Base-by-base conservation (phyloP, 1,140 invertebrate genomes). In the Octopus sinensis region DNA sequence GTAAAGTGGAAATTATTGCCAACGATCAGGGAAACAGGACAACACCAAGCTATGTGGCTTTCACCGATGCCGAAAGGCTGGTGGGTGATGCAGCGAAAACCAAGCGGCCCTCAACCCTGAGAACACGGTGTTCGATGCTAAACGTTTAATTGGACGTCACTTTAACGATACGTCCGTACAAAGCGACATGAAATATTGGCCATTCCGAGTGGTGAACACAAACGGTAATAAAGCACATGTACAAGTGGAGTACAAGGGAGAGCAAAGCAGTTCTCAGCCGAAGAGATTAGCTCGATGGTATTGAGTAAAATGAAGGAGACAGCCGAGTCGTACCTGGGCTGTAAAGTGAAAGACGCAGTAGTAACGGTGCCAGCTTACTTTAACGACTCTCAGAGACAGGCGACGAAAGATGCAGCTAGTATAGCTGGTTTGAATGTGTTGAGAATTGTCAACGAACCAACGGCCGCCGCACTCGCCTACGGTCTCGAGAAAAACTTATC, bases 21-120 rank as follows among this genome's bases (percentile, higher is more conserved):
- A 97, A 97, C 86, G 95, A 97, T 86, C 95, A 97, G 89, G 96
- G 96, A 95, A n/a, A n/a, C n/a, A n/a, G n/a, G n/a, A n/a, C n/a
- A n/a, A n/a, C n/a, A n/a, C n/a, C n/a, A n/a, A n/a, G 94, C 75
- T 96, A 95, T 88, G 96, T 97, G 12, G 96, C 95, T 6, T 97
- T 97, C 90, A 96, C 94, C 4, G 95, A 96, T 73, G 94, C 94
- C 0, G 96, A 97, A 88, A 91, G 96, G 53, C 91, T 97, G 9
- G 94, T 96, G 81, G 96, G 96, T n/a, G 95, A 97, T 89, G 92
- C 90, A 7, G 91, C 92, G 73, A 92, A 94, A 88, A 94, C 84
- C 90, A 92, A 83, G 87, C 90, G 51, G 90, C 91, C 73, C 96
- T 96, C 94, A 98, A 98, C 90, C 96, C 96, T 82, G n/a, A n/a